phyloP scores from a whole-genome alignment of 2,797 vertebrate genomes.

The Pangasius djambal region DNA sequence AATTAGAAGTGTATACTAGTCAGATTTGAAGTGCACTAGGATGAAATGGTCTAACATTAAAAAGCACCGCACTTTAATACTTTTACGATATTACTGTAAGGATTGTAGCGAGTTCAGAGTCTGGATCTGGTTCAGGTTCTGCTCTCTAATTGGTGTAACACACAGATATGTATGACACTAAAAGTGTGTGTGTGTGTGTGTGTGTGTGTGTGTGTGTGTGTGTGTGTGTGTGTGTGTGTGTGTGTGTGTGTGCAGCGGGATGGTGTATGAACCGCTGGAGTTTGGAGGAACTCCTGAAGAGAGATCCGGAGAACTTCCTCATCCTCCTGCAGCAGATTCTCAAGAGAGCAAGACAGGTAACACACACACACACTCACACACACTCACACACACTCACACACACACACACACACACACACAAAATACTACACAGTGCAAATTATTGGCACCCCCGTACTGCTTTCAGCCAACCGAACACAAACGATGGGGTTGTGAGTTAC shows the following conservation, averaged over 20 bases:
- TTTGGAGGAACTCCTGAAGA: conserved; percentile 92
- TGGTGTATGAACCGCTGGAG: conserved; percentile 97
- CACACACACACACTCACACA: not conserved
- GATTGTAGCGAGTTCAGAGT: not conserved
- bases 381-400: not conserved
- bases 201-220: conserved; percentile 20
- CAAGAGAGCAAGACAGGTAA: conserved; percentile 87
- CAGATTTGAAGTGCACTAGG: not conserved
- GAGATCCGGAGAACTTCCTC: conserved; percentile 89
- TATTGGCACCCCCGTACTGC: not conserved
- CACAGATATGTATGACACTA: not conserved
- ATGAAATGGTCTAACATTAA: not conserved
- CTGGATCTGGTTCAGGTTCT: not conserved
- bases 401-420: not conserved
- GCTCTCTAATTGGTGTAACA: not conserved
- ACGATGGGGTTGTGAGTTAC: not conserved
- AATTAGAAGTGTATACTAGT: no score
- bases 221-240: conserved; percentile 24
- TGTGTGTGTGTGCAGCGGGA: conserved; percentile 74
- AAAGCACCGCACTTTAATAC: not conserved
- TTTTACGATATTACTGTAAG: not conserved
- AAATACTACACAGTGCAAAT: not conserved
- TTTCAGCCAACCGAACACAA: not conserved
- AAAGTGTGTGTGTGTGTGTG: not conserved
- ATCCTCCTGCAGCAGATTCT: conserved; percentile 94